Evolutionary conservation across 1,140 invertebrate species (phyloP), one percentile per base, ranked within the genome.

Genomic region (Muscidifurax raptorellus): DNA sequence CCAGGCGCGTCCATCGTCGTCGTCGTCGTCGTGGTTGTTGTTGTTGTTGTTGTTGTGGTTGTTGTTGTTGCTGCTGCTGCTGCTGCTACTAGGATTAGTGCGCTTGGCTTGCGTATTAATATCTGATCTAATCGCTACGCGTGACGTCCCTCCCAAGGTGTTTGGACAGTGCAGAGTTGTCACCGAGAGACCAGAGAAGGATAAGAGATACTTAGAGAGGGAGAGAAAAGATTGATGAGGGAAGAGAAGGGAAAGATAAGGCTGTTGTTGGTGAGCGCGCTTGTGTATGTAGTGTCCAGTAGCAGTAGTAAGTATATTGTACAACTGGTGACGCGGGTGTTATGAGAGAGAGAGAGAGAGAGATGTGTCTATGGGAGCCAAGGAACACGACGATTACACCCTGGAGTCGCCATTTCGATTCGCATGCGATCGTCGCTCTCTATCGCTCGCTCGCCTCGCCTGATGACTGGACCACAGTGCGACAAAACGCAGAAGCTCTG

Each of bases 341-440:
- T n/a, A n/a, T n/a, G 36, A 0, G 10, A 40, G 36, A 9, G 2
- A 2, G 5, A 32, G 36, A 0, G 10, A 40, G 36, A 9, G 2
- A 2, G 5, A 32, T 40, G 36, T 40, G 52, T n/a, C 64, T 71
- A n/a, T 15, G 52, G 67, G 44, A 40, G 52, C 40, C 77, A 83
- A 71, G 82, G 82, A 78, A 78, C 75, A 69, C 75, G 82, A 83
- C 40, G 82, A 83, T 83, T 83, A 83, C 82, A 83, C 75, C 74
- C 64, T 78, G 74, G 36, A n/a, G 82, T 83, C 82, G 82, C 82
- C 82, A 83, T 83, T 83, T 83, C 82, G 74, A 83, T 69, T 77
- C 69, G 78, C 27, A n/a, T n/a, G 30, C 74, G 64, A 83, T 83
- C 75, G 32, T 64, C 66, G 74, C 75, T 77, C 82, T 78, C 82